These are phyloP conservation scores for Oncorhynchus kisutch DNA, from an alignment of 2,113 vertebrate genomes.

Conservation along the genomic window DNA sequence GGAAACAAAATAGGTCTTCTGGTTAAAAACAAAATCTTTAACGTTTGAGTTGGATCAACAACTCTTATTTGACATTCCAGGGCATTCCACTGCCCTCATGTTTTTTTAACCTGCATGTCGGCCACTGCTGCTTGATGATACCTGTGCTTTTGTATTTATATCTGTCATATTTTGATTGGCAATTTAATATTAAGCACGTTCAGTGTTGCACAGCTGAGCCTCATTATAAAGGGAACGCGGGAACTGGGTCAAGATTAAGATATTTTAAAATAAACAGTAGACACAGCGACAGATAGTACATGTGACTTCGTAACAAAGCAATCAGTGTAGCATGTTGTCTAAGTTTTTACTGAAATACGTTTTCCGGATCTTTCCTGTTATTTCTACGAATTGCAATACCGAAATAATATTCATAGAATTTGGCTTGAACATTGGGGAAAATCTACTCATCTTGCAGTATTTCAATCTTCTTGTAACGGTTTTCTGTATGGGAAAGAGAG, in stretches of 20 bases:
- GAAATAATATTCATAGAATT: background rate
- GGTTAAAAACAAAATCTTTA: too few species aligned
- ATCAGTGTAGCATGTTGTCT: background rate
- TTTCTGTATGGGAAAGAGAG: too few species aligned
- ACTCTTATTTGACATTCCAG: too few species aligned
- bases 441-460: background rate
- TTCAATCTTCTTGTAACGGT: too few species aligned
- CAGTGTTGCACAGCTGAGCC: conserved; percentile 63
- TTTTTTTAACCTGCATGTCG: too few species aligned
- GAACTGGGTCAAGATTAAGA: conserved; percentile 42
- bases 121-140: too few species aligned
- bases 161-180: too few species aligned
- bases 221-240: conserved; percentile 38
- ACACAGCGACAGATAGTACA: accelerated
- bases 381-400: background rate
- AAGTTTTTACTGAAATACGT: background rate
- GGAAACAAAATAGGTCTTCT: too few species aligned
- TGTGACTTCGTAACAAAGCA: background rate
- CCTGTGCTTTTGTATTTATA: too few species aligned
- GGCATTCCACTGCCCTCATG: too few species aligned
- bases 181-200: too few species aligned
- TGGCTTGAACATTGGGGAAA: background rate
- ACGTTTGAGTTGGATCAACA: too few species aligned
- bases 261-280: background rate
- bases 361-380: background rate